A percentile compares a stretch with the other conserved stretches of the same genome.
phyloP scores from a whole-genome alignment of 2,113 vertebrate species.

The Leucopsar rothschildi region DNA sequence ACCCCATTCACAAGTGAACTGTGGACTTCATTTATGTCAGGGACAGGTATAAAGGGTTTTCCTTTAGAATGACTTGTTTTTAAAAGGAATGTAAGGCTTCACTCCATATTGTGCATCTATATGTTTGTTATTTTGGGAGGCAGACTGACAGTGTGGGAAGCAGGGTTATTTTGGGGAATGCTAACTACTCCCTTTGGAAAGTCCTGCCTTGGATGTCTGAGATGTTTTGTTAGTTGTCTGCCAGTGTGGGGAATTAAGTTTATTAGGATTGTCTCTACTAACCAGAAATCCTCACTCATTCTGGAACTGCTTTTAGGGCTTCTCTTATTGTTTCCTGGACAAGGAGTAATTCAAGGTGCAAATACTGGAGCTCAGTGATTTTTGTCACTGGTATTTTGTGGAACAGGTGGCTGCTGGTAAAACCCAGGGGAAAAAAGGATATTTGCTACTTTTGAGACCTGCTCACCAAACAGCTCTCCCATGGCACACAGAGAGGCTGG shows the following conservation, averaged over 20 bases:
- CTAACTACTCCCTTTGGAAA: background rate
- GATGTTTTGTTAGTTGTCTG: background rate
- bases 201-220: background rate
- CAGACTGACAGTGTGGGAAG: background rate
- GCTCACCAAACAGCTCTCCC: background rate
- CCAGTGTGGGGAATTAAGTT: background rate
- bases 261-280: background rate
- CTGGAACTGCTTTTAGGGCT: background rate
- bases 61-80: background rate
- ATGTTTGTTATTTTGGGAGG: background rate
- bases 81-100: background rate
- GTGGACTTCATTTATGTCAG: fast-evolving
- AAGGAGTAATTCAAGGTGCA: background rate
- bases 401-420: background rate
- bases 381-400: background rate
- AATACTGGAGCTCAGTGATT: background rate
- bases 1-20: fast-evolving
- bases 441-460: background rate
- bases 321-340: background rate
- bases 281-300: background rate
- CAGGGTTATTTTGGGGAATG: background rate
- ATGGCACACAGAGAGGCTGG: background rate
- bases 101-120: fast-evolving
- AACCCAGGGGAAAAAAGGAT: fast-evolving
- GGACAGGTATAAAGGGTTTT: background rate